A percentile compares a stretch with the other conserved stretches of the same genome.
Conservation (phyloP, 1,140 invertebrate genomes). For the Ridgeia piscesae region DNA sequence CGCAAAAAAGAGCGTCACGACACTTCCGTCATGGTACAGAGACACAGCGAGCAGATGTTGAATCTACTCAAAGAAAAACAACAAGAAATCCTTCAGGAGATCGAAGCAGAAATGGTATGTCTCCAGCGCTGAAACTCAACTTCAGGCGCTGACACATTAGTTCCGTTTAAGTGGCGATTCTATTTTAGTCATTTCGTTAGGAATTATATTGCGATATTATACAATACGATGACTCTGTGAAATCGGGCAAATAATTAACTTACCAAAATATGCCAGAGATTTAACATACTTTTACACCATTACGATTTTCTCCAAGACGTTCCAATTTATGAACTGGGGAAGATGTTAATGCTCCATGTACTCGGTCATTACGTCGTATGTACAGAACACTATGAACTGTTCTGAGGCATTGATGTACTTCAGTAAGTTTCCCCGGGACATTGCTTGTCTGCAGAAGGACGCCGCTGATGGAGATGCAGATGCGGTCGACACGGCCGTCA, state of each 20-base stretch:
- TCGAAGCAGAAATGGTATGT: constrained; percentile 26
- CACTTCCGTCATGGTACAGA: constrained; percentile 51
- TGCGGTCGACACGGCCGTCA: background rate
- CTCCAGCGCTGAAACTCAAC: background rate
- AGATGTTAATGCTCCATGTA: too few relatives aligned
- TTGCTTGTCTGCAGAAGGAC: background rate
- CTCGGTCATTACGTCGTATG: too few relatives aligned
- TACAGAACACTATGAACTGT: too few relatives aligned
- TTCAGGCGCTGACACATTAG: background rate
- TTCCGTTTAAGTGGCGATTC: background rate
- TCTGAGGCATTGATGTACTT: background rate
- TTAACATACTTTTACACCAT: background rate
- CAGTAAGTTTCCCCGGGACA: too few relatives aligned
- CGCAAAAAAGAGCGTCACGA: constrained; percentile 50
- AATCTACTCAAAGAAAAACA: constrained; percentile 50
- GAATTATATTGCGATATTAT: too few relatives aligned
- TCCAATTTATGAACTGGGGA: too few relatives aligned
- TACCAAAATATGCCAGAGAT: background rate
- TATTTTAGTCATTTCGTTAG: too few relatives aligned
- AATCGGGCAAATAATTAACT: background rate
- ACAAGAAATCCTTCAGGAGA: constrained; percentile 48
- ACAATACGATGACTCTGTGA: background rate
- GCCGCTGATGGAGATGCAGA: background rate
- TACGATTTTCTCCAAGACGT: too few relatives aligned
- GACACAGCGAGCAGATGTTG: constrained; percentile 56